Percentiles rank a stretch among this genome's conserved stretches.
Conservation (phyloP, 2,888 invertebrate genomes). For the Phlogophora meticulosa region DNA sequence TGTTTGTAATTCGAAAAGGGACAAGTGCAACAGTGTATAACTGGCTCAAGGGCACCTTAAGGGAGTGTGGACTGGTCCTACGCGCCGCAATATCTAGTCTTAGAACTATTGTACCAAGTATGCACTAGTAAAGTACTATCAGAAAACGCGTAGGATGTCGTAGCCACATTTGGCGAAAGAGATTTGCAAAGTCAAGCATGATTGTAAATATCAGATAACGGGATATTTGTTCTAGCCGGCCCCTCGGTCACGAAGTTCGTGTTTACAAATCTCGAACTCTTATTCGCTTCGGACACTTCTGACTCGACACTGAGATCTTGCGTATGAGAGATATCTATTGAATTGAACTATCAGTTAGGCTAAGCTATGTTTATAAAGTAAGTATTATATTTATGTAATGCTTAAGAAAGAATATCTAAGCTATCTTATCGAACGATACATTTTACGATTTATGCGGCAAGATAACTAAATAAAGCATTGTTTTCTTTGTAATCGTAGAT, state of each 20-base stretch:
- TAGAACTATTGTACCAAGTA: conserved; percentile 16
- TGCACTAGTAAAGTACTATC: background rate
- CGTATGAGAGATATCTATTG: too few species aligned
- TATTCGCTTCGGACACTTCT: conserved; percentile 24
- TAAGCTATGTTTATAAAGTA: too few species aligned
- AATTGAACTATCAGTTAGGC: background rate
- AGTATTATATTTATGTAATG: too few species aligned
- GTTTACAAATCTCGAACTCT: conserved; percentile 25
- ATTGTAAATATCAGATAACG: conserved; percentile 40
- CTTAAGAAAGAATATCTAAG: background rate
- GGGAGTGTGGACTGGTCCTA: conserved; percentile 29
- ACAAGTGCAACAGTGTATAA: conserved; percentile 18
- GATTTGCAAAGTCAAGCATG: conserved; percentile 28
- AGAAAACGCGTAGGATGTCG: background rate
- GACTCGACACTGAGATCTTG: background rate
- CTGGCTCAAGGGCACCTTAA: conserved; percentile 45
- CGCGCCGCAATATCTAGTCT: conserved; percentile 15
- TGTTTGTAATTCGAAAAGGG: conserved; percentile 32
- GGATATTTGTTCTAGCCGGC: conserved; percentile 42
- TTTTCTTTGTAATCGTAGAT: conserved; percentile 1
- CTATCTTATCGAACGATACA: background rate
- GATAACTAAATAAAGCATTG: conserved; percentile 3
- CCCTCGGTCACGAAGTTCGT: conserved; percentile 36
- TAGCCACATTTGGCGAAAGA: conserved; percentile 21
- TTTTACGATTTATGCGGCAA: conserved; percentile 6